Evolutionary conservation across 1,140 invertebrate species (phyloP).

Genomic region (Drosophila takahashii): DNA sequence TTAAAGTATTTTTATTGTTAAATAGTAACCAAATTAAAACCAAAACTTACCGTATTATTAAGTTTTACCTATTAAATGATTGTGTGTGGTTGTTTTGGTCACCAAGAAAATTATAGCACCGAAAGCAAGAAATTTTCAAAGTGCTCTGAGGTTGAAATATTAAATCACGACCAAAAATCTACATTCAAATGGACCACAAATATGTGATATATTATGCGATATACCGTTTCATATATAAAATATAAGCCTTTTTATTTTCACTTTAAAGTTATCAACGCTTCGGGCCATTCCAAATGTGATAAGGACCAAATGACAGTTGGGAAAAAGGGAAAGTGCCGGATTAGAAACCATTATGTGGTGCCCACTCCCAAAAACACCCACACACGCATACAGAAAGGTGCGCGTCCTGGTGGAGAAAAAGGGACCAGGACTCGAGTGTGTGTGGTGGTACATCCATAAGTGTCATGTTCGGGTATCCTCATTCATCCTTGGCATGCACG

Average conservation of each 20-base stretch:
- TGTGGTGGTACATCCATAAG: constrained; percentile 79
- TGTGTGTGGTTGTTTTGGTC: no score
- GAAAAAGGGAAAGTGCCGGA: constrained; percentile 66
- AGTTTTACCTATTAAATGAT: no score
- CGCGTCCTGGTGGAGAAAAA: constrained; percentile 46
- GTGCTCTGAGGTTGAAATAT: background rate
- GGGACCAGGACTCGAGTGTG: constrained; percentile 53
- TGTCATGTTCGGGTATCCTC: constrained; percentile 83
- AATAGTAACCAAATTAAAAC: no score
- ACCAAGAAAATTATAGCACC: no score
- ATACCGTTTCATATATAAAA: background rate
- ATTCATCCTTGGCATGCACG: constrained; percentile 83
- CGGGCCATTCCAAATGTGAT: constrained; percentile 58
- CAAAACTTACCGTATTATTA: no score
- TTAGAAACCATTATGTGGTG: constrained; percentile 66
- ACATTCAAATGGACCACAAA: background rate
- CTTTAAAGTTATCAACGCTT: constrained; percentile 64
- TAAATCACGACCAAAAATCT: background rate
- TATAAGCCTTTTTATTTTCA: constrained; percentile 45
- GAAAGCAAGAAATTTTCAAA: background rate
- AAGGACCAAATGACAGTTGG: constrained; percentile 56
- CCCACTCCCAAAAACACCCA: constrained; percentile 22
- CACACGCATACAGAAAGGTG: constrained; percentile 47
- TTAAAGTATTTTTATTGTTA: no score
- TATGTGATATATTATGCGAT: background rate